phyloP scores from a whole-genome alignment of 2,888 invertebrate species.

The Omphaloscelis lunosa region DNA sequence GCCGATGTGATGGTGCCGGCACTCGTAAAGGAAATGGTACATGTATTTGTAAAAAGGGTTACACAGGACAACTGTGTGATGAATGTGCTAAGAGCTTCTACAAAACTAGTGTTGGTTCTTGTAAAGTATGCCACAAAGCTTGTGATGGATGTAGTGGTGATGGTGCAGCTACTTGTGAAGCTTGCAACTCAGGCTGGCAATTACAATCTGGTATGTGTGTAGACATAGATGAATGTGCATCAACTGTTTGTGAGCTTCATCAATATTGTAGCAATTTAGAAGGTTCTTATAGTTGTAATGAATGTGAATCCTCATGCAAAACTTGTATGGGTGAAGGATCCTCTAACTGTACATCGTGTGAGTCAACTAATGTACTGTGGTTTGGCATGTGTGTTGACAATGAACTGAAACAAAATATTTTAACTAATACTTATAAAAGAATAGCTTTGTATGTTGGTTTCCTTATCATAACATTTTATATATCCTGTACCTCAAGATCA shows the following conservation, averaged over 20 bases:
- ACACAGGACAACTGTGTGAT: conserved; percentile 94
- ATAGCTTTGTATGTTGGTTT: conserved; percentile 77
- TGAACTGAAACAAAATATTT: conserved; percentile 72
- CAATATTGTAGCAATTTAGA: conserved; percentile 97
- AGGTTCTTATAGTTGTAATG: conserved; percentile 94
- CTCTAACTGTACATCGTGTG: conserved; percentile 96
- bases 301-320: conserved; percentile 95
- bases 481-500: conserved; percentile 72
- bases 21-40: conserved; percentile 97
- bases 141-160: conserved; percentile 94
- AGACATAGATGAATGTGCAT: conserved; percentile 96
- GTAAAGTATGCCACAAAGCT: conserved; percentile 94
- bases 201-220: conserved; percentile 93
- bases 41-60: conserved; percentile 96
- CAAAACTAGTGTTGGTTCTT: conserved; percentile 91
- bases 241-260: conserved; percentile 89
- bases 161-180: conserved; percentile 91
- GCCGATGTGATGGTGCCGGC: conserved; percentile 95
- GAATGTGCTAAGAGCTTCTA: conserved; percentile 94
- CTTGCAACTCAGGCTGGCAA: conserved; percentile 93
- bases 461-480: conserved; percentile 73
- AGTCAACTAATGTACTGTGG: conserved; percentile 78
- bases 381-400: conserved; percentile 80
- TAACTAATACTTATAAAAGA: conserved; percentile 74
- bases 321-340: conserved; percentile 96